Base-by-base conservation (phyloP, 2,888 invertebrate genomes). In the Sarcophaga carnaria region DNA sequence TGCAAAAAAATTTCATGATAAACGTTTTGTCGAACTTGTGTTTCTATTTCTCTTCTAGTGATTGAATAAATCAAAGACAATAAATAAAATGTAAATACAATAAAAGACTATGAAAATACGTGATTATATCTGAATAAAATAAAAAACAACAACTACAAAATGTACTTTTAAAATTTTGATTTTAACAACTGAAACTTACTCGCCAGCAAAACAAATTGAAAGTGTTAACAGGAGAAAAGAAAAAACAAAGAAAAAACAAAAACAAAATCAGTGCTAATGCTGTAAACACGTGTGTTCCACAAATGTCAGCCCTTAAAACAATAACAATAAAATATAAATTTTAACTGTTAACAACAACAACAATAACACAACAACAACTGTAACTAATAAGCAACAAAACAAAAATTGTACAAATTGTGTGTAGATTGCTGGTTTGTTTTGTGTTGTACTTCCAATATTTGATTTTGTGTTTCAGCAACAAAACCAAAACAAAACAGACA, bases 231-330 rank as follows among this genome's bases (percentile, higher is more conserved):
- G 63, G 74, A 37, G 37, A 37, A 66, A 3, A n/a, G 6, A 17
- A 8, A 4, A 17, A 66, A 67, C 3, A 67, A 20, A 45, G 20
- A 45, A 3, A 67, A 47, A 67, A 20, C n/a, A 37, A 20, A 45
- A 60, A 77, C 14, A 3, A 54, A 54, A 54, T 17, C 54, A 80
- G 80, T 80, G 71, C 83, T 74, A 84, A 79, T 79, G 47, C 54
- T 67, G 49, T 37, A 85, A 60, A 82, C 82, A 79, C 86, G 86
- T 82, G 82, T 83, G 77, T 78, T 80, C 70, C 70, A 80, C 25
- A 87, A 79, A 71, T 25, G 75, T 45, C 71, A 71, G 60, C n/a
- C 71, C 71, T 71, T 22, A 80, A 59, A 80, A 64, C 20, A 62
- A 62, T 27, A 45, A 74, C 20, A 60, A 76, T 74, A 69, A 60